Evolutionary conservation across 2,797 vertebrate genomes (phyloP), one percentile per base, ranked within the genome.

Genomic region (Acomys russatus): DNA sequence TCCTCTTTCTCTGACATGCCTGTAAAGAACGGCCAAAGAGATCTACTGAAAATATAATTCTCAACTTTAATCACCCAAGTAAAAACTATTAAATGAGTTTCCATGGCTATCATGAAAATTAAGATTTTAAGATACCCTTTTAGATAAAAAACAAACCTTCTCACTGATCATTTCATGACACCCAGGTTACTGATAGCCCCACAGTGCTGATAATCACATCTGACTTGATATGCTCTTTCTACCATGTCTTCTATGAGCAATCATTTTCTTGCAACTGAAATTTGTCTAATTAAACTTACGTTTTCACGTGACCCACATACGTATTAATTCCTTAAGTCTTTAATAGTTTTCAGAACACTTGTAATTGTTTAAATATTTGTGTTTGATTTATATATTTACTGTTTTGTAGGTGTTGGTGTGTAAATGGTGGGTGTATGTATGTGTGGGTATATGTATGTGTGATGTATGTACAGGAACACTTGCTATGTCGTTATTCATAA

Each of bases 11-110:
- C 33, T 79, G 44, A 7, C 17, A 76, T 22, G 15, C n/a, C 10
- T 70, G 25, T 84, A 35, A 18, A 63, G 2, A 66, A 6, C 30
- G n/a, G 0, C 10, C 17, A 93, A 20, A 66, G 23, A 25, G 18
- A 51, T 61, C 56, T 74, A 74, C 73, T 85, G 73, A 91, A 92
- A 96, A 82, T 18, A 70, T 6, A 86, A 35, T 54, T 87, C 35
- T 91, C 23, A 94, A 54, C 51, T 54, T 92, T 68, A 96, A 77
- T 90, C 77, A 70, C 23, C 33, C 22, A 61, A 5, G 3, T 80
- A 77, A 93, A 93, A 80, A 76, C 0, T 3, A 79, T 77, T 51
- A 61, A 92, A 51, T 80, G 51, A 84, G 77, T 80, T 59, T 96
- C 23, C 8, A 68, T 56, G 35, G 15, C 1, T 68, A 18, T 88